phyloP scores from a whole-genome alignment of 2,797 vertebrate species.

The Brachymystax lenok region DNA sequence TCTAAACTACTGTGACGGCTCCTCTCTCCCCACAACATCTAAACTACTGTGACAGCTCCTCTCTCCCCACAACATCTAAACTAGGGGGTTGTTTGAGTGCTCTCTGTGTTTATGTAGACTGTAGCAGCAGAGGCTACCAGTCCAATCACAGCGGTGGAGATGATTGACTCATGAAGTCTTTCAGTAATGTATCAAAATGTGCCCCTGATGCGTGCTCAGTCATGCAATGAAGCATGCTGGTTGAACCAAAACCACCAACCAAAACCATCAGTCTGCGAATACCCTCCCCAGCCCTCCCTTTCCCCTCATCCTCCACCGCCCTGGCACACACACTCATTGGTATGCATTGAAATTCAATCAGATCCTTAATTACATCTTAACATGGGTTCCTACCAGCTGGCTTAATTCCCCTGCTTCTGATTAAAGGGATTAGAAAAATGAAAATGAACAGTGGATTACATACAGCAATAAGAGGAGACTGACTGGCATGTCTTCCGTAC shows the following conservation, averaged over 20 bases:
- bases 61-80: too few species aligned
- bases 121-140: constrained; percentile 34
- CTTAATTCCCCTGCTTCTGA: constrained; percentile 94
- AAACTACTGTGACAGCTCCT: too few species aligned
- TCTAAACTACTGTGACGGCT: too few species aligned
- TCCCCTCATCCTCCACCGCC: constrained; percentile 22
- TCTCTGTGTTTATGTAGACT: constrained; percentile 8
- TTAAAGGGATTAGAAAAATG: constrained; percentile 96
- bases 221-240: constrained; percentile 48
- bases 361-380: constrained; percentile 97
- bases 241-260: constrained; percentile 53
- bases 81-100: too few species aligned
- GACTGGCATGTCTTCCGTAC: not conserved
- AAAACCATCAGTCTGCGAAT: constrained; percentile 67
- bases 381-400: constrained; percentile 93
- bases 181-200: constrained; percentile 71
- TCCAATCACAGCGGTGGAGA: constrained; percentile 58
- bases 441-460: constrained; percentile 89
- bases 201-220: constrained; percentile 66
- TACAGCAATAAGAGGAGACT: constrained; percentile 50
- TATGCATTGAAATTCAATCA: constrained; percentile 93
- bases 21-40: too few species aligned
- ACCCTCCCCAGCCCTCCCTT: constrained; percentile 58
- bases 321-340: constrained; percentile 76
- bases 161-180: constrained; percentile 68